Evolutionary conservation across 2,113 vertebrate genomes (phyloP).

Genomic region (Sclerurus mexicanus): DNA sequence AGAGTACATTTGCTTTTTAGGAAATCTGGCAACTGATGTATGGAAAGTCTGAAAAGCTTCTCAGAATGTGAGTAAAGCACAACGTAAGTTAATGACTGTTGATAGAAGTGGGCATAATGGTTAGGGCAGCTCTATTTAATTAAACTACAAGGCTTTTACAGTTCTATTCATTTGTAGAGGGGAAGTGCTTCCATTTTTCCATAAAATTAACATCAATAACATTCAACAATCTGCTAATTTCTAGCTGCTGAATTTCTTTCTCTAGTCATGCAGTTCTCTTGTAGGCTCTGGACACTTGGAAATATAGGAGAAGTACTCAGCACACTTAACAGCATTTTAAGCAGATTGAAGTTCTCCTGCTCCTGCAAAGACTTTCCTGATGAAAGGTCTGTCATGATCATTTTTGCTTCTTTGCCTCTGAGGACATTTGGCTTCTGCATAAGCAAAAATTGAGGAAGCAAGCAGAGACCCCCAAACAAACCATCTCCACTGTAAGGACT

Average conservation of each 20-base stretch:
- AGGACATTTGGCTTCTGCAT: not conserved
- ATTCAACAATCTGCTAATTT: not conserved
- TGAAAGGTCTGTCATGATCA: fast-evolving
- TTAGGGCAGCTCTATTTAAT: not conserved
- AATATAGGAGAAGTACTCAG: not conserved
- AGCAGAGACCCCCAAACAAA: not conserved
- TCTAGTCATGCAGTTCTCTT: not conserved
- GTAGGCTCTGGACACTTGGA: not conserved
- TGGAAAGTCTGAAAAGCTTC: not conserved
- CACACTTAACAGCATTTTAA: not conserved
- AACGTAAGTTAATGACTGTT: not conserved
- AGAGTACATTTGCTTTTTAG: not conserved
- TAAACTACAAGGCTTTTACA: not conserved
- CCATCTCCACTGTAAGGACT: no score
- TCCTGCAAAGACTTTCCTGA: not conserved
- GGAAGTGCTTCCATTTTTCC: not conserved
- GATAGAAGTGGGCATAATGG: not conserved
- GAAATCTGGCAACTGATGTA: not conserved
- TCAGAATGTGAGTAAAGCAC: not conserved
- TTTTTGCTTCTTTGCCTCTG: not conserved
- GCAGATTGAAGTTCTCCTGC: not conserved
- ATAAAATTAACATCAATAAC: not conserved
- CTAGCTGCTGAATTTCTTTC: not conserved
- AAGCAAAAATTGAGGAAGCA: not conserved
- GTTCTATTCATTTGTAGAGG: not conserved